Percentiles rank a stretch among this genome's conserved stretches.
Conservation (phyloP, 2,113 vertebrate species). For the Pardalotus punctatus region DNA sequence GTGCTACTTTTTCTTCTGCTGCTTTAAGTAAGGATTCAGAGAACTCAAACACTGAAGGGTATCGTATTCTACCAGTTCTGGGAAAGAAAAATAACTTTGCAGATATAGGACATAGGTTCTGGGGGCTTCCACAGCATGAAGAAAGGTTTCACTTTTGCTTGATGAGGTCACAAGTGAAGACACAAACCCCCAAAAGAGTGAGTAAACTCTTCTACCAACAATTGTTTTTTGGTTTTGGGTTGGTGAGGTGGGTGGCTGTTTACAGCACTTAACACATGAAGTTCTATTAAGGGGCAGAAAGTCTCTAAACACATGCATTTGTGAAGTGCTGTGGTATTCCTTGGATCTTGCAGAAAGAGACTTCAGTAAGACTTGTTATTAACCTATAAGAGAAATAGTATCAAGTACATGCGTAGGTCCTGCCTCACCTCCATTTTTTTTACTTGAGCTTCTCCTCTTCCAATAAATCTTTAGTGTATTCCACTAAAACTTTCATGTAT, state of each 20-base stretch:
- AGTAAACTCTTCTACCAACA: neutral
- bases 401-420: neutral
- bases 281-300: neutral
- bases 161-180: neutral
- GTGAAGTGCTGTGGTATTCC: neutral
- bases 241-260: neutral
- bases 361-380: neutral
- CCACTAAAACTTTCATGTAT: neutral
- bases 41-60: neutral
- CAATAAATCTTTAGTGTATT: neutral
- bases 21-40: neutral
- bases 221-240: neutral
- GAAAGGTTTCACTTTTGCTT: neutral
- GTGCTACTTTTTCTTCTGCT: neutral
- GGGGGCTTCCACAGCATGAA: neutral
- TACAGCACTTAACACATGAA: neutral
- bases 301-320: neutral
- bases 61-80: neutral
- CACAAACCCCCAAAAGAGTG: neutral
- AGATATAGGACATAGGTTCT: neutral
- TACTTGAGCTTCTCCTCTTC: neutral
- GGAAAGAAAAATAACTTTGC: neutral
- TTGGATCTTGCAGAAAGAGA: neutral
- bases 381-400: neutral
- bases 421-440: neutral